Conservation (phyloP, 2,113 vertebrate genomes). For the Percina caprodes region DNA sequence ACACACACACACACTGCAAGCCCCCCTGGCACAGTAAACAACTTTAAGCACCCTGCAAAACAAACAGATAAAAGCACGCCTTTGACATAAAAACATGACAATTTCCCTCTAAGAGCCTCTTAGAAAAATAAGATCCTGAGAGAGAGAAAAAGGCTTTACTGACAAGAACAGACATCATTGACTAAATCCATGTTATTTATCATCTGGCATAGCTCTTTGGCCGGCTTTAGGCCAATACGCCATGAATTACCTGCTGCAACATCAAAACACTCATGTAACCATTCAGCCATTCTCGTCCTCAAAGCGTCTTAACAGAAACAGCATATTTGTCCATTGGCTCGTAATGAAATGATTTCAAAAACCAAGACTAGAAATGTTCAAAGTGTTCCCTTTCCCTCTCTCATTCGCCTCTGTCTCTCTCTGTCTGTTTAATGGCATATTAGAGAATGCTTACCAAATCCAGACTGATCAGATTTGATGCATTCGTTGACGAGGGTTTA, state of each 20-base stretch:
- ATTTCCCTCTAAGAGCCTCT: constrained; percentile 79
- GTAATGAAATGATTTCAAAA: constrained; percentile 64
- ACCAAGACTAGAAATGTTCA: constrained; percentile 36
- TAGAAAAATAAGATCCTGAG: constrained; percentile 75
- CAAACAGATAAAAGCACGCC: constrained; percentile 82
- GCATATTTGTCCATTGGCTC: constrained; percentile 53
- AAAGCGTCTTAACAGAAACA: constrained; percentile 64
- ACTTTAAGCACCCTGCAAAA: constrained; percentile 81
- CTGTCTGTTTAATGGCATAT: constrained; percentile 55
- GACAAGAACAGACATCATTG: constrained; percentile 77
- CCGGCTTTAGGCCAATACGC: constrained; percentile 68
- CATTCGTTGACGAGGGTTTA: constrained; percentile 71
- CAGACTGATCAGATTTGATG: constrained; percentile 63
- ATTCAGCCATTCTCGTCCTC: constrained; percentile 62
- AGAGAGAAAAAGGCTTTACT: constrained; percentile 74
- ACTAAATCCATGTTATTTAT: constrained; percentile 79
- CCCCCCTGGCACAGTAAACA: constrained; percentile 78
- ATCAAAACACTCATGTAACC: constrained; percentile 74
- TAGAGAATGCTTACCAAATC: constrained; percentile 69
- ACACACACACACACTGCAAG: constrained; percentile 50
- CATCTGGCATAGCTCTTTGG: constrained; percentile 73
- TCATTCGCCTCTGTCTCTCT: not conserved
- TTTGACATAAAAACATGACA: constrained; percentile 83
- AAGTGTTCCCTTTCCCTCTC: constrained; percentile 31
- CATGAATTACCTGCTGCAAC: constrained; percentile 77